phyloP scores from a whole-genome alignment of 2,888 invertebrate genomes.

The Xylophagus ater region DNA sequence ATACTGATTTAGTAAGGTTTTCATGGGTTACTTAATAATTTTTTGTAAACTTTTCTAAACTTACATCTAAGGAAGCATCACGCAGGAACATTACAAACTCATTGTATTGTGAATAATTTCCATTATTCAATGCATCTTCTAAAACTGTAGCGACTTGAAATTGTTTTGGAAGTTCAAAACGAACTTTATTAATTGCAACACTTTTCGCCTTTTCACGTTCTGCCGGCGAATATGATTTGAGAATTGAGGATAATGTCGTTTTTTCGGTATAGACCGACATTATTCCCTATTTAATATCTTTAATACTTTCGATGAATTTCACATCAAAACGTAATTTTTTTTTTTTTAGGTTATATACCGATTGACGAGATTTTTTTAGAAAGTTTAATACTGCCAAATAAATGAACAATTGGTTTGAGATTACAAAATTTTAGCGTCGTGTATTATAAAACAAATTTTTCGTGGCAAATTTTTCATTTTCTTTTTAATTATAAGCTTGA shows the following conservation, averaged over 20 bases:
- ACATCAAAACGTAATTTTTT: too few species aligned
- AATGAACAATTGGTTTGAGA: too few species aligned
- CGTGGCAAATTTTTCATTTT: too few species aligned
- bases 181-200: slow-evolving; percentile 31
- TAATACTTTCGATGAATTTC: too few species aligned
- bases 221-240: slow-evolving; percentile 27
- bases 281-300: too few species aligned
- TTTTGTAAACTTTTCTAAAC: slow-evolving; percentile 13
- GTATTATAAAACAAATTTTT: too few species aligned
- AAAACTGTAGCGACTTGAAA: slow-evolving; percentile 27
- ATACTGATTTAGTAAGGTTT: neutral
- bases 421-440: too few species aligned
- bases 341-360: too few species aligned
- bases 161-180: slow-evolving; percentile 29
- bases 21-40: neutral
- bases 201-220: slow-evolving; percentile 32
- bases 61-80: slow-evolving; percentile 26
- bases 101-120: slow-evolving; percentile 25
- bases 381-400: too few species aligned
- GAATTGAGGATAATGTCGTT: slow-evolving; percentile 30
- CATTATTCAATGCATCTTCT: slow-evolving; percentile 22
- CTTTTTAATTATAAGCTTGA: too few species aligned
- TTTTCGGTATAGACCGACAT: slow-evolving; percentile 33
- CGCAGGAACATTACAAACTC: slow-evolving; percentile 28
- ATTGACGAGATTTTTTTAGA: too few species aligned